Conservation (phyloP, 2,888 invertebrate species). For the Horisme vitalbata region DNA sequence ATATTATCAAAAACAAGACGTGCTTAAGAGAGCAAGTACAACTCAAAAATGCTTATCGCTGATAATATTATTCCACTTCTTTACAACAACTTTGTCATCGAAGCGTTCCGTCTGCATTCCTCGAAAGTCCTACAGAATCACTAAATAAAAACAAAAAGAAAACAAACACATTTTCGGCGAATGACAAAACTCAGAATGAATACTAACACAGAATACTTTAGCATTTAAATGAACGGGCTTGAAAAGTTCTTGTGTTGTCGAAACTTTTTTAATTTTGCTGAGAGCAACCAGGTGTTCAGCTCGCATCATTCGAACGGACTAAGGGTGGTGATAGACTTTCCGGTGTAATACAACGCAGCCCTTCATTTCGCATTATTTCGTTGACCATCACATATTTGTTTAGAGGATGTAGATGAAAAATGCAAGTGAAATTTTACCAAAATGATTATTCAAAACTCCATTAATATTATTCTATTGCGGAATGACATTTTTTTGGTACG, state of each 20-base stretch:
- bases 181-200: conserved; percentile 75
- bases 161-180: conserved; percentile 61
- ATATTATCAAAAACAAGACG: too few species aligned
- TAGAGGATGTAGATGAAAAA: too few species aligned
- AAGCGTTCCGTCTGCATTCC: not conserved
- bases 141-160: conserved; percentile 50
- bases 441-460: too few species aligned
- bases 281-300: conserved; percentile 71
- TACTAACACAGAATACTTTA: conserved; percentile 72
- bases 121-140: conserved; percentile 6
- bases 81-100: too few species aligned
- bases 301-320: conserved; percentile 56
- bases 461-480: too few species aligned
- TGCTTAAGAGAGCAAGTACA: too few species aligned
- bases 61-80: too few species aligned
- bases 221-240: conserved; percentile 76
- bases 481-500: too few species aligned
- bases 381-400: too few species aligned
- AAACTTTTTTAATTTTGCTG: conserved; percentile 81
- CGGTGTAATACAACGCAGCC: not conserved
- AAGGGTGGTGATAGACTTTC: conserved; percentile 6
- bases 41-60: too few species aligned
- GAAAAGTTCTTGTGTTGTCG: conserved; percentile 62
- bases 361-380: too few species aligned
- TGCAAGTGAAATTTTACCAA: too few species aligned